Evolutionary conservation across 2,797 vertebrate genomes (phyloP).

Genomic region (Pipistrellus kuhlii): DNA sequence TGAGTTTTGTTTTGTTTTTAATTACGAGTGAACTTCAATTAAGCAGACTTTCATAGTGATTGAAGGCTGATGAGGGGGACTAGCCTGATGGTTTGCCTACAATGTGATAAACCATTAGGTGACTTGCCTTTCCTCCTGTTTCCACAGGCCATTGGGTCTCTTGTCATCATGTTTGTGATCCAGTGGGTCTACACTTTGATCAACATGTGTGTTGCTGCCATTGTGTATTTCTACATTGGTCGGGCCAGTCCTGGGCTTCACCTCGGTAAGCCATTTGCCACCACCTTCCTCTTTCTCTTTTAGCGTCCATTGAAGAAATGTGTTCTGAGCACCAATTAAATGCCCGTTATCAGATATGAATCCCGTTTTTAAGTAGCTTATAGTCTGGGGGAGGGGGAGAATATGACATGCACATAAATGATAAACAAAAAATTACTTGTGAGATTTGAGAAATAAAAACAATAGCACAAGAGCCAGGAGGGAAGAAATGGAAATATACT

Average conservation of each 20-base stretch:
- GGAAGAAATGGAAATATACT: not conserved
- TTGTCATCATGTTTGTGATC: constrained; percentile 96
- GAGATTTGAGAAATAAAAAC: constrained; percentile 23
- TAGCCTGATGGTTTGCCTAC: not conserved
- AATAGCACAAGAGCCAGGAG: not conserved
- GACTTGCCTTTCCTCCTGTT: constrained; percentile 20
- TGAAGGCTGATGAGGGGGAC: not conserved
- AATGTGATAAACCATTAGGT: not conserved
- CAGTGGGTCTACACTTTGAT: constrained; percentile 96
- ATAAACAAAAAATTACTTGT: not conserved
- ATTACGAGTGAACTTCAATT: constrained; percentile 10
- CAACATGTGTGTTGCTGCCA: constrained; percentile 91
- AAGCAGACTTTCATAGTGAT: not conserved
- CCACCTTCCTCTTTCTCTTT: not conserved
- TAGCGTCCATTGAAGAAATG: not conserved
- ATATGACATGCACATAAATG: not conserved
- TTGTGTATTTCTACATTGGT: constrained; percentile 97
- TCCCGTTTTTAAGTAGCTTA: constrained; percentile 38
- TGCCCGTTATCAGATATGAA: not conserved
- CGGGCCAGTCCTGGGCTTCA: constrained; percentile 95
- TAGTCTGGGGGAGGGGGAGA: not conserved
- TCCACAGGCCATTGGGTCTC: constrained; percentile 91
- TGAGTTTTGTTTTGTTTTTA: not conserved
- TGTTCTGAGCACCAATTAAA: not conserved
- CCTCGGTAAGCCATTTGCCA: constrained; percentile 88